Base-by-base conservation (phyloP, 2,113 vertebrate species). In the Seriola dumerili region DNA sequence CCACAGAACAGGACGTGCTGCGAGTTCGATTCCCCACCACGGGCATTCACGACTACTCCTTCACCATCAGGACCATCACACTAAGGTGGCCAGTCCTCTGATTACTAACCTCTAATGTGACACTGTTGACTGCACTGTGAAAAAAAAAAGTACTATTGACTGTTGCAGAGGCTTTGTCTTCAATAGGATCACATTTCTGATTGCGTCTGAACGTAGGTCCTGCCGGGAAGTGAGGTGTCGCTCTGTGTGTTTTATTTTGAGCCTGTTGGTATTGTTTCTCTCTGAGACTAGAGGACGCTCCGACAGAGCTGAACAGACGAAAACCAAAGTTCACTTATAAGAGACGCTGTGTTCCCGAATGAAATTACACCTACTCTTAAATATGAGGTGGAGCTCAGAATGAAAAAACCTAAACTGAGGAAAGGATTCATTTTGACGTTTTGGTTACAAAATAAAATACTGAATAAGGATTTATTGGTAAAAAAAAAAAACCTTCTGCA, bases 11-110 rank as follows among this genome's bases (percentile, higher is more conserved):
- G 92, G 97, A 97, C 0, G 96, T 98, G 80, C 85, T 98, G 55
- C 93, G 97, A 25, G 97, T 97, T 76, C 96, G 97, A 61, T 96
- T 97, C 88, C 97, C 97, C 25, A 98, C 97, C 34, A 97, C 97
- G 0, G 97, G 97, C 86, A 98, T 98, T 89, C 97, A 97, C 0
- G 97, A 98, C 64, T 98, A 97, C 74, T 93, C 96, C 86, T 97
- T 98, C 86, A 95, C 87, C 0, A 92, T 98, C 80, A 94, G 97
- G 76, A 96, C 93, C 73, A 95, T 97, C 82, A 96, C 94, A 0
- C 94, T 98, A 73, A 96, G 97, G 97, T 98, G 86, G 25, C 62
- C n/a, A 1, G 16, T 65, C 46, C 63, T 81, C 68, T 36, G 17
- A 75, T 78, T 68, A 82, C 78, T 48, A 25, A 8, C 66, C 66